Percentiles rank a stretch among this genome's conserved stretches.
phyloP scores from a whole-genome alignment of 2,113 vertebrate species.

The Emydocephalus ijimae region DNA sequence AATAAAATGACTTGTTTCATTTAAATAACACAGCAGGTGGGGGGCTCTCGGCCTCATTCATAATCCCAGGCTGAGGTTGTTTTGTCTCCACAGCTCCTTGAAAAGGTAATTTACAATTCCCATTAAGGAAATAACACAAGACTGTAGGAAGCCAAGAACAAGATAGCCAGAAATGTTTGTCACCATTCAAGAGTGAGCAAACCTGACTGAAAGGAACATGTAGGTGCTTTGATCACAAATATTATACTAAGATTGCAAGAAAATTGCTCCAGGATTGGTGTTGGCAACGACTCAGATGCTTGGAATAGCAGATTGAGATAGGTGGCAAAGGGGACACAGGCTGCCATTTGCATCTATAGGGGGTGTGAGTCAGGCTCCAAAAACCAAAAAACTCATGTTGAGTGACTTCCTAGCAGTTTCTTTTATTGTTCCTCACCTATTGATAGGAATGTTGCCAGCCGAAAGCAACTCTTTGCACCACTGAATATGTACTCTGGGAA shows the following conservation, averaged over 20 bases:
- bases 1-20: constrained; percentile 8
- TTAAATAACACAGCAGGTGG: constrained; percentile 5
- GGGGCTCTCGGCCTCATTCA: background rate
- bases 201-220: background rate
- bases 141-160: background rate
- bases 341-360: background rate
- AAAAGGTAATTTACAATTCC: constrained; percentile 7
- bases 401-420: too few relatives aligned
- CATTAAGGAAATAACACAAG: background rate
- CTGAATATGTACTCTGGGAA: too few relatives aligned
- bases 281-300: background rate
- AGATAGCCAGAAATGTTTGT: background rate
- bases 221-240: background rate
- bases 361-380: background rate
- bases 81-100: background rate
- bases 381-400: too few relatives aligned
- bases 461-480: too few relatives aligned
- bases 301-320: background rate
- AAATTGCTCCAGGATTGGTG: background rate
- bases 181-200: background rate
- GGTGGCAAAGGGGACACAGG: background rate
- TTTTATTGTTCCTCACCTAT: too few relatives aligned
- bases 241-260: background rate
- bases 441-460: too few relatives aligned
- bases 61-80: background rate